These are phyloP conservation scores for Mythimna albipuncta DNA, from an alignment of 2,888 invertebrate genomes.

Conservation along the genomic window DNA sequence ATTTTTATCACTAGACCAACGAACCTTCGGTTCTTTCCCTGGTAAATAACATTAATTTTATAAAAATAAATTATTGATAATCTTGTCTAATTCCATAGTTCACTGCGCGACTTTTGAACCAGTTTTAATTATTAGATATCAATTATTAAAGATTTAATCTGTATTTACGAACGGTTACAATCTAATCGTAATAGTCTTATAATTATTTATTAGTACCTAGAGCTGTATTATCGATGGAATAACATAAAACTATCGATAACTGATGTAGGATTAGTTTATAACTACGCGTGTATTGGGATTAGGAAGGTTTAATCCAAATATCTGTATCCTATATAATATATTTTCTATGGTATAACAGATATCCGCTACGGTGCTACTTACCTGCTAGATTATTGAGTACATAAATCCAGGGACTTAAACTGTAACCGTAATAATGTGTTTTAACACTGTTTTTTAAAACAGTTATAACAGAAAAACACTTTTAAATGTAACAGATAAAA, in stretches of 20 bases:
- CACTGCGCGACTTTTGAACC: conserved; percentile 16
- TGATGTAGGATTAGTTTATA: conserved; percentile 15
- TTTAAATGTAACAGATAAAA: too few species aligned
- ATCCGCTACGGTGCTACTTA: background rate
- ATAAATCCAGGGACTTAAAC: background rate
- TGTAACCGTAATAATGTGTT: too few species aligned
- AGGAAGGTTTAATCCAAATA: conserved; percentile 2
- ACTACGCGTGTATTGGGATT: conserved; percentile 13
- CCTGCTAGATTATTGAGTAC: background rate
- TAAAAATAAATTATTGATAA: background rate
- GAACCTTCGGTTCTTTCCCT: background rate
- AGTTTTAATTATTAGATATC: conserved; percentile 13
- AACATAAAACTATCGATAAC: conserved; percentile 33
- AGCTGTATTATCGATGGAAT: conserved; percentile 20
- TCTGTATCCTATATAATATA: conserved; percentile 8
- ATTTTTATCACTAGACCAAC: background rate
- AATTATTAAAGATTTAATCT: conserved; percentile 21
- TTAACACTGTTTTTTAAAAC: too few species aligned
- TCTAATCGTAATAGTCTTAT: conserved; percentile 30
- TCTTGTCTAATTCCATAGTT: conserved; percentile 3
- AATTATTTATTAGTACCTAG: conserved; percentile 28
- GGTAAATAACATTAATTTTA: background rate
- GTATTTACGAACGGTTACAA: conserved; percentile 6
- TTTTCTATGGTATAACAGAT: background rate
- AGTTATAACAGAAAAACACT: too few species aligned